Percentiles rank a stretch among this genome's conserved stretches.
Conservation (phyloP, 2,113 vertebrate genomes). For the Trematomus loennbergii region DNA sequence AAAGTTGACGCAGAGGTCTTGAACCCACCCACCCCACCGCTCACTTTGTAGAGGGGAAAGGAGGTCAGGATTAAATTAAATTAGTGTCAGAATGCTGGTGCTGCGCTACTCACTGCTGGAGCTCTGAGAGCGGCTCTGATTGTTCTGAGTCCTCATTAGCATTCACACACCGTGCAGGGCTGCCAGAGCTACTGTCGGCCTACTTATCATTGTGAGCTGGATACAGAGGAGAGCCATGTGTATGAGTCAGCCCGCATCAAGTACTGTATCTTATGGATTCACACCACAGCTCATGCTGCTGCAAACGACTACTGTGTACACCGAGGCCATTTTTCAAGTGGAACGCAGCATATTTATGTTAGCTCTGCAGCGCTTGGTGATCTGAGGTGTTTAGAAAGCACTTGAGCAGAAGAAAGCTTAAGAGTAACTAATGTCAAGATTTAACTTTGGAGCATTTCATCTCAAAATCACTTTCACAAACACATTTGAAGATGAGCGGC, state of each 20-base stretch:
- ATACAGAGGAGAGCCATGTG: slow-evolving; percentile 63
- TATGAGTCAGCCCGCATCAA: slow-evolving; percentile 52
- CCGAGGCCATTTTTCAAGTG: slow-evolving; percentile 46
- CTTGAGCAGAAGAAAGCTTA: slow-evolving; percentile 44
- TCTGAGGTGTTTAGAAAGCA: slow-evolving; percentile 15
- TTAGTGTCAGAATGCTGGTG: slow-evolving; percentile 22
- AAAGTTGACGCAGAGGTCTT: slow-evolving; percentile 12
- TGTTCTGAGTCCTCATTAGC: slow-evolving; percentile 65
- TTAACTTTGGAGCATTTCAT: slow-evolving; percentile 41
- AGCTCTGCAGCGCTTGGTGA: not conserved
- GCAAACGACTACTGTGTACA: slow-evolving; percentile 13
- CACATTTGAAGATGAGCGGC: slow-evolving; percentile 29
- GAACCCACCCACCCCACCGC: slow-evolving; percentile 50
- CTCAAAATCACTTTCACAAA: slow-evolving; percentile 43
- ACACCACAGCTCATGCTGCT: slow-evolving; percentile 54
- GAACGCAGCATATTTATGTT: slow-evolving; percentile 26
- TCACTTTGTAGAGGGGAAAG: slow-evolving; percentile 15
- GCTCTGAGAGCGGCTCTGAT: slow-evolving; percentile 38
- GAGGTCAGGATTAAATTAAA: slow-evolving; percentile 68
- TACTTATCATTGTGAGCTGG: slow-evolving; percentile 68
- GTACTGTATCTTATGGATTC: slow-evolving; percentile 65
- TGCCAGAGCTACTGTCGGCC: slow-evolving; percentile 72
- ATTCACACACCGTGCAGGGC: slow-evolving; percentile 64
- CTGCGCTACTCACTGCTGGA: slow-evolving; percentile 31
- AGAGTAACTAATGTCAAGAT: slow-evolving; percentile 23